These are phyloP conservation scores for Drosophila eohydei DNA, from an alignment of 2,888 invertebrate genomes.

Conservation along the genomic window DNA sequence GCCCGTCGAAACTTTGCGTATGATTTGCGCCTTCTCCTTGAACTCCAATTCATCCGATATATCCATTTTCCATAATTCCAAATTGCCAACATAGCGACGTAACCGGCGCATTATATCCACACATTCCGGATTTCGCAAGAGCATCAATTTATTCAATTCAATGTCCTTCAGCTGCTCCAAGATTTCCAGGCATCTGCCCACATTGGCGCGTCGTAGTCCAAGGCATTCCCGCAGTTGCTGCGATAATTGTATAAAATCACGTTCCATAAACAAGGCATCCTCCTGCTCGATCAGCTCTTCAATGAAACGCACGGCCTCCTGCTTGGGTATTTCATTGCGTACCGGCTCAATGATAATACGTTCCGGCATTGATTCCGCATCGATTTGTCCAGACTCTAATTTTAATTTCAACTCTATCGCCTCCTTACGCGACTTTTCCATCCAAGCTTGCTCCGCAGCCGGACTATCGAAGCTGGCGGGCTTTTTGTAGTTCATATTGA, in stretches of 20 bases:
- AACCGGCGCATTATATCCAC: slow-evolving; percentile 91
- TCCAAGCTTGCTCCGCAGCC: slow-evolving; percentile 87
- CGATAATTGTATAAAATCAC: slow-evolving; percentile 81
- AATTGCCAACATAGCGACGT: slow-evolving; percentile 92
- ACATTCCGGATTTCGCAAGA: slow-evolving; percentile 92
- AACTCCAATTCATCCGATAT: slow-evolving; percentile 88
- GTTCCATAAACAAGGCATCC: slow-evolving; percentile 80
- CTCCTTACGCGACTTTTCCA: slow-evolving; percentile 88
- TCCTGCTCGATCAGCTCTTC: slow-evolving; percentile 82
- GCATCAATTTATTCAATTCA: slow-evolving; percentile 88
- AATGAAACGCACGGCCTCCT: slow-evolving; percentile 80
- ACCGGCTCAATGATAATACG: slow-evolving; percentile 87
- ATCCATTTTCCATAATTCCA: slow-evolving; percentile 89
- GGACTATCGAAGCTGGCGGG: slow-evolving; percentile 88
- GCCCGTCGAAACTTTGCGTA: slow-evolving; percentile 89
- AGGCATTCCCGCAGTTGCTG: slow-evolving; percentile 84
- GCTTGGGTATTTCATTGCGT: slow-evolving; percentile 75
- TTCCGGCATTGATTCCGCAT: slow-evolving; percentile 86
- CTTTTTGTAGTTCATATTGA: slow-evolving; percentile 88
- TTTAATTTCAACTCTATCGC: slow-evolving; percentile 88
- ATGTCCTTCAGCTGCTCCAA: slow-evolving; percentile 87
- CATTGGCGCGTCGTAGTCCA: slow-evolving; percentile 87
- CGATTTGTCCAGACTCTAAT: slow-evolving; percentile 87
- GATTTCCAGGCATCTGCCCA: slow-evolving; percentile 89
- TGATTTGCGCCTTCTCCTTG: slow-evolving; percentile 88